phyloP scores from a whole-genome alignment of 2,113 vertebrate species.

The Heterotilapia buettikoferi region DNA sequence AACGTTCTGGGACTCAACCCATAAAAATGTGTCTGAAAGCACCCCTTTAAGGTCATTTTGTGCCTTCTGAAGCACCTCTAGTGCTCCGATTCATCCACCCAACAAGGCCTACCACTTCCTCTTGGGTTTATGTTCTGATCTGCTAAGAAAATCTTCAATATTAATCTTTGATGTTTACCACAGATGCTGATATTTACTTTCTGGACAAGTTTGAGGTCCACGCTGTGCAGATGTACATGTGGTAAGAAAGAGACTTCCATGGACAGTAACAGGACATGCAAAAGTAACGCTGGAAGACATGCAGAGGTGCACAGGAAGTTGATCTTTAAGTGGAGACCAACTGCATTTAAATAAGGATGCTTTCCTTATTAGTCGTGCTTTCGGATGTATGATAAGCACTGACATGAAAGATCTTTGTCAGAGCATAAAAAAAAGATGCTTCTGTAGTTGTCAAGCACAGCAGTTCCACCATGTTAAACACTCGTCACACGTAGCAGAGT shows the following conservation, averaged over 20 bases:
- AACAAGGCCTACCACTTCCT: background rate
- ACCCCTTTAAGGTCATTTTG: background rate
- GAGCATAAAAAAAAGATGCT: background rate
- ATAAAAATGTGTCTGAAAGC: background rate
- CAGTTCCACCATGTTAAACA: background rate
- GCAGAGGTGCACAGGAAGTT: background rate
- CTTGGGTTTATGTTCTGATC: background rate
- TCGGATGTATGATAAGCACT: background rate
- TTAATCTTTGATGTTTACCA: background rate
- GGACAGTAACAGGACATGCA: background rate
- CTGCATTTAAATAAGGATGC: background rate
- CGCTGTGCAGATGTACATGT: background rate
- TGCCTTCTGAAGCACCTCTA: background rate
- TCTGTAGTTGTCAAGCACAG: background rate
- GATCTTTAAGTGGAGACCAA: background rate
- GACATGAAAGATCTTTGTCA: background rate
- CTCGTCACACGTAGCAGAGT: background rate
- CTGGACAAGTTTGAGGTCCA: rapidly evolving
- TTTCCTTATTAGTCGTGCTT: background rate
- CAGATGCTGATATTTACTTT: background rate
- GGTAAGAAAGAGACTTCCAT: background rate
- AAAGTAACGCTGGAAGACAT: background rate
- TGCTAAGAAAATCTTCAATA: background rate
- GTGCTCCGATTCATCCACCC: background rate
- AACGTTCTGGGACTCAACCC: background rate